These are phyloP conservation scores for Podiceps cristatus DNA, from an alignment of 2,113 vertebrate genomes.

Conservation along the genomic window DNA sequence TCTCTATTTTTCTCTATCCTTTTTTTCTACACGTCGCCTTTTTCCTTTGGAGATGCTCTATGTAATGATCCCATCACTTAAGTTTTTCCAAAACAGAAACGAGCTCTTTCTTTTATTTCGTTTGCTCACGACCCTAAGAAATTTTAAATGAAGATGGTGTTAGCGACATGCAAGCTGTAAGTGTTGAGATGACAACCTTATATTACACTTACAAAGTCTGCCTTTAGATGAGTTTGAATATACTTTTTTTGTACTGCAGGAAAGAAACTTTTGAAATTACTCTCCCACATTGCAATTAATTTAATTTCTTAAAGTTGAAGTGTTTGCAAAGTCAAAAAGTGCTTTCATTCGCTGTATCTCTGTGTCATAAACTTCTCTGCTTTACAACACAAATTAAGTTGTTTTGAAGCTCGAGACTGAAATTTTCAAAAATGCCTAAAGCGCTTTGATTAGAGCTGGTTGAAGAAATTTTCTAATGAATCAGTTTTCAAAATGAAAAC, in stretches of 20 bases:
- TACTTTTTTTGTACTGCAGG: conserved; percentile 48
- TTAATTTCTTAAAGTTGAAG: conserved; percentile 65
- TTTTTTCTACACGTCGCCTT: neutral
- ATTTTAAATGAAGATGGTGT: conserved; percentile 24
- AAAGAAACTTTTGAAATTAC: conserved; percentile 69
- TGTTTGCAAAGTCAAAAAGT: conserved; percentile 42
- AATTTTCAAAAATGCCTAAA: conserved; percentile 32
- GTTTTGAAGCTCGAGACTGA: conserved; percentile 24
- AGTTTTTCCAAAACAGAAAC: neutral
- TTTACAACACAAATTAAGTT: conserved; percentile 38
- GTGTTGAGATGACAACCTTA: conserved; percentile 50
- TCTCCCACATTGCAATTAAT: conserved; percentile 68
- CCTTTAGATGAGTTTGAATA: conserved; percentile 54
- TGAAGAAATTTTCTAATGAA: conserved; percentile 38
- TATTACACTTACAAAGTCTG: conserved; percentile 70
- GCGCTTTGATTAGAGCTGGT: conserved; percentile 50
- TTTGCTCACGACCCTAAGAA: conserved; percentile 33
- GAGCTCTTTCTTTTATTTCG: conserved; percentile 22
- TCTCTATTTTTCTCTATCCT: neutral
- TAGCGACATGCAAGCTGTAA: conserved; percentile 29
- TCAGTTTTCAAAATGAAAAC: conserved; percentile 7
- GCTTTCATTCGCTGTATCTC: conserved; percentile 13
- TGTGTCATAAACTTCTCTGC: conserved; percentile 14
- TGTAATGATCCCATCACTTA: conserved; percentile 18
- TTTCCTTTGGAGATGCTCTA: conserved; percentile 1